Evolutionary conservation across 2,797 vertebrate genomes (phyloP).

Genomic region (Fistularia commersonii): DNA sequence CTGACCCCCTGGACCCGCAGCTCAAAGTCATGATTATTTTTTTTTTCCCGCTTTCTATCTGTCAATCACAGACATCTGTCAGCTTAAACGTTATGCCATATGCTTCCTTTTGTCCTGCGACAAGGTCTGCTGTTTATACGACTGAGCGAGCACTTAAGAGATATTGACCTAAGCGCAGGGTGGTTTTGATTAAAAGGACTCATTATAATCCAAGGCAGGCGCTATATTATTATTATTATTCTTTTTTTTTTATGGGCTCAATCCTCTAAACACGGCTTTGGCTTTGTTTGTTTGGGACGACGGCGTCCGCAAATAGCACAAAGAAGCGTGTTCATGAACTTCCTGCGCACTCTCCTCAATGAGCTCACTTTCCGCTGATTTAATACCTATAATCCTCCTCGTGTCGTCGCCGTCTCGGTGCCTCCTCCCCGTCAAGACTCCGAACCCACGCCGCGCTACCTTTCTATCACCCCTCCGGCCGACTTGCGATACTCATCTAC

Average conservation of each 20-base stretch:
- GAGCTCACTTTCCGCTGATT: conserved; percentile 21
- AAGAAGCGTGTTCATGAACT: conserved; percentile 6
- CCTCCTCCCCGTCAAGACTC: conserved; percentile 17
- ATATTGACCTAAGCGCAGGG: conserved; percentile 33
- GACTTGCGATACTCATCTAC: conserved; percentile 73
- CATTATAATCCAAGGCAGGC: conserved; percentile 29
- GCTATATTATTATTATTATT: conserved; percentile 3
- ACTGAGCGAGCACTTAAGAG: conserved; percentile 36
- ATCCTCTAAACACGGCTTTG: conserved; percentile 23
- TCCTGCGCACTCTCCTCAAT: conserved; percentile 9
- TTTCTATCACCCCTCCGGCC: conserved; percentile 26
- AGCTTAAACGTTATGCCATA: conserved; percentile 63
- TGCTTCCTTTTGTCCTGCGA: conserved; percentile 58
- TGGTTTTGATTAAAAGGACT: conserved; percentile 45
- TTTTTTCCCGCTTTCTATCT: conserved; percentile 34
- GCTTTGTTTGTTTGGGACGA: conserved; percentile 13
- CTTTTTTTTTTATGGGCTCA: conserved; percentile 3
- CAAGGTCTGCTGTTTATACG: conserved; percentile 25
- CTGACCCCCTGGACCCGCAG: conserved; percentile 27
- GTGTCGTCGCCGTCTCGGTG: conserved; percentile 14
- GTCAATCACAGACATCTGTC: conserved; percentile 67
- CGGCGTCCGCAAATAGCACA: conserved; percentile 11
- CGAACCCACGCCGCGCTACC: conserved; percentile 12
- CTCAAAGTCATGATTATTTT: conserved; percentile 67
- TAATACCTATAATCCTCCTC: conserved; percentile 37